These are phyloP conservation scores for Orussus abietinus DNA, from an alignment of 1,140 invertebrate species.

Conservation along the genomic window DNA sequence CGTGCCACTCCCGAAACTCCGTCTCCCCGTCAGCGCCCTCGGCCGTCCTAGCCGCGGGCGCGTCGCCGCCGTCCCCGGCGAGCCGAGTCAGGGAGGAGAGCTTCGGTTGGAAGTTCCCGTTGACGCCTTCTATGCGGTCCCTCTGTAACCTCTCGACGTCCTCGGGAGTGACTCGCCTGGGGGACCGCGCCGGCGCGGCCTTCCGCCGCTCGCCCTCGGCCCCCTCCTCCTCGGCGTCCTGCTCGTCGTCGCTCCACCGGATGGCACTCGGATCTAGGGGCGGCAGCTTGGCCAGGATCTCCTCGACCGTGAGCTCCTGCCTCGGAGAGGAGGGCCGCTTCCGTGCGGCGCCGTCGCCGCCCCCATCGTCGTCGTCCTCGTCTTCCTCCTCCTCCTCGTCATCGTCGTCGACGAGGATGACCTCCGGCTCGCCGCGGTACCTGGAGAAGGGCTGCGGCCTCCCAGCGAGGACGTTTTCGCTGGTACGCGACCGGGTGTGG, in stretches of 20 bases:
- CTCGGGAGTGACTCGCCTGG: too few relatives aligned
- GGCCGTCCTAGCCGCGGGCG: too few relatives aligned
- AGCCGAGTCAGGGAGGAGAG: constrained; percentile 21
- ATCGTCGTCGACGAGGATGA: too few relatives aligned
- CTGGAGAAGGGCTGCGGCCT: constrained; percentile 2
- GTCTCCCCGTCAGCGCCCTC: too few relatives aligned
- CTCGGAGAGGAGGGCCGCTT: constrained; percentile 12
- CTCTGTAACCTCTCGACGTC: constrained; percentile 27
- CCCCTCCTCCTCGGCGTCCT: constrained; percentile 26
- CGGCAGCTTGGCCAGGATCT: constrained; percentile 61
- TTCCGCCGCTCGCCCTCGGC: constrained; percentile 30
- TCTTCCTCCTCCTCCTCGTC: too few relatives aligned
- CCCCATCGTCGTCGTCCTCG: constrained; percentile 12
- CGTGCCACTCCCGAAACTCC: constrained; percentile 78
- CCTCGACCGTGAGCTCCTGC: constrained; percentile 49
- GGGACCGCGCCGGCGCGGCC: too few relatives aligned
- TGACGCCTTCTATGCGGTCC: constrained; percentile 46
- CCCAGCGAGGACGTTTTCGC: too few relatives aligned
- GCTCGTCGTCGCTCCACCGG: constrained; percentile 49
- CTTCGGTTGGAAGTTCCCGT: constrained; percentile 47
- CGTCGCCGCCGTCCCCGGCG: too few relatives aligned
- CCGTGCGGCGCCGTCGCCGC: too few relatives aligned
- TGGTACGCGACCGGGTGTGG: too few relatives aligned
- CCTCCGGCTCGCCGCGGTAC: neutral
- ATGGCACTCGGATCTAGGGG: constrained; percentile 60